phyloP scores from a whole-genome alignment of 2,888 invertebrate species.

The Elmis aenea region DNA sequence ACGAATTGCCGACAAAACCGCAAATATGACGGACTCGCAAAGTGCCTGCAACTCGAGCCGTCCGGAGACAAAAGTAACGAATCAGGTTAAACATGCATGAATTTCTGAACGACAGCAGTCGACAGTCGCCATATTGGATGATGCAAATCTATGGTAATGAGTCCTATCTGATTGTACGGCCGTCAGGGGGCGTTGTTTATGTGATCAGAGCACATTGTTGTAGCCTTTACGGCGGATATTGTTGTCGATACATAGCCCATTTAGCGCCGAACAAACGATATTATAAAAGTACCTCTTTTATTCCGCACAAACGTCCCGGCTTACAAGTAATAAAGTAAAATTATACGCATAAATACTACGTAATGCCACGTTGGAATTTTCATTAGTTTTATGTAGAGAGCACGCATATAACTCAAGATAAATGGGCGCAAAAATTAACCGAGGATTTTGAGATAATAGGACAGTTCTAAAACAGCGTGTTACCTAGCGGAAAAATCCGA shows the following conservation, averaged over 20 bases:
- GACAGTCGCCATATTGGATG: constrained; percentile 39
- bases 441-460: too few relatives aligned
- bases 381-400: too few relatives aligned
- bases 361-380: too few relatives aligned
- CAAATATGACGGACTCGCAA: constrained; percentile 26
- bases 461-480: too few relatives aligned
- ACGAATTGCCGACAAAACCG: constrained; percentile 27
- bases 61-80: constrained; percentile 7
- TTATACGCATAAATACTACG: too few relatives aligned
- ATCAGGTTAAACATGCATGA: constrained; percentile 33
- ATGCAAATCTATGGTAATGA: constrained; percentile 44
- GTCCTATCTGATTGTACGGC: constrained; percentile 32
- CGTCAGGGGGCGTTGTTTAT: constrained; percentile 21
- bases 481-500: too few relatives aligned
- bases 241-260: constrained; percentile 12
- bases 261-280: too few relatives aligned
- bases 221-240: constrained; percentile 14
- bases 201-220: constrained; percentile 18
- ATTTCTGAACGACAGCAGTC: constrained; percentile 33
- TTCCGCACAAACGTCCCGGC: too few relatives aligned
- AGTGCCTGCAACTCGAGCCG: constrained; percentile 2
- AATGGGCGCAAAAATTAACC: too few relatives aligned
- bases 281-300: too few relatives aligned
- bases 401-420: too few relatives aligned
- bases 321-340: too few relatives aligned